Evolutionary conservation across 2,113 vertebrate species (phyloP).

Genomic region (Silurus meridionalis): DNA sequence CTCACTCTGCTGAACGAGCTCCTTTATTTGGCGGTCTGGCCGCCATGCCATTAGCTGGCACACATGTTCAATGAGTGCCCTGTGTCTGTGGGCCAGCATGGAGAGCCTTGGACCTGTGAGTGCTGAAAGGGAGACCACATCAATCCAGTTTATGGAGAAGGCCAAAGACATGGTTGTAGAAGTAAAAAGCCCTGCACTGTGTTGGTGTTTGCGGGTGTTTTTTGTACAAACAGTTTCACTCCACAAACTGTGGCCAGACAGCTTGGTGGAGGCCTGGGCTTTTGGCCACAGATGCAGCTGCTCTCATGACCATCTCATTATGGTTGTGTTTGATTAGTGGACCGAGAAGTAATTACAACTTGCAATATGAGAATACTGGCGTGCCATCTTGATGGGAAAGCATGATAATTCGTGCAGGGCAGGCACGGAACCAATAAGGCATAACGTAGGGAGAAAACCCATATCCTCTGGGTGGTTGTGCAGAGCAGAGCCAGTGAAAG

Average conservation of each 20-base stretch:
- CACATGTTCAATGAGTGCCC: constrained; percentile 67
- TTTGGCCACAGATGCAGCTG: constrained; percentile 49
- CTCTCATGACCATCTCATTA: constrained; percentile 40
- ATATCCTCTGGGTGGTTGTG: constrained; percentile 46
- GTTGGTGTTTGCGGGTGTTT: constrained; percentile 62
- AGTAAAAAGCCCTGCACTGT: constrained; percentile 41
- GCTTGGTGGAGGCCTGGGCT: constrained; percentile 58
- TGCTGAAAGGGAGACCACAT: constrained; percentile 66
- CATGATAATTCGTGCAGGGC: constrained; percentile 42
- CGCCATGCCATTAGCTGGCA: constrained; percentile 63
- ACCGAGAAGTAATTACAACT: constrained; percentile 53
- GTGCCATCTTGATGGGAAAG: constrained; percentile 39
- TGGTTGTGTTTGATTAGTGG: constrained; percentile 59
- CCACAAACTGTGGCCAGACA: constrained; percentile 64
- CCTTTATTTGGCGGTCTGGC: constrained; percentile 68
- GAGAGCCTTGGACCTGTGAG: constrained; percentile 59
- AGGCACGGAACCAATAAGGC: constrained; percentile 29
- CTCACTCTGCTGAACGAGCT: constrained; percentile 61
- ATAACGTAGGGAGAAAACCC: constrained; percentile 5
- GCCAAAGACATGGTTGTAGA: constrained; percentile 57
- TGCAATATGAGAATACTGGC: constrained; percentile 43
- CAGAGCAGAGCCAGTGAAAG: constrained; percentile 47
- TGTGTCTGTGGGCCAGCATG: constrained; percentile 65
- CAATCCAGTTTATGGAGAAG: constrained; percentile 60
- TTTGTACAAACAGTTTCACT: constrained; percentile 63